Evolutionary conservation across 2,113 vertebrate genomes (phyloP).

Genomic region (Tretioscincus oriximinensis): DNA sequence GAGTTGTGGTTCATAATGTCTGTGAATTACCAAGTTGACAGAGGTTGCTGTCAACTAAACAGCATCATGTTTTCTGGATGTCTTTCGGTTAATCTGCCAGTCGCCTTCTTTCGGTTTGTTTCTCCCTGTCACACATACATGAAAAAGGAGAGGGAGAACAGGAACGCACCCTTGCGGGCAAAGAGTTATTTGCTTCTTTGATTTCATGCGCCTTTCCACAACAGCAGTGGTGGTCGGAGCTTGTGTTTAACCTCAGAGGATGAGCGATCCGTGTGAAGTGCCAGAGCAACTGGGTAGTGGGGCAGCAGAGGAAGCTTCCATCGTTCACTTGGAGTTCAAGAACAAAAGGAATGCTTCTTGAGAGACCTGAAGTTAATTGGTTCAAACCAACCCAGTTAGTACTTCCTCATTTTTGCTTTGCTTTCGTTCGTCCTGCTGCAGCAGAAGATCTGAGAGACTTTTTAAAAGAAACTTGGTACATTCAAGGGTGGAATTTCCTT

Average conservation of each 20-base stretch:
- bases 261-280: conserved; percentile 10
- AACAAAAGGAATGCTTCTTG: conserved; percentile 69
- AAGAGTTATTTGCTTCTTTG: accelerated
- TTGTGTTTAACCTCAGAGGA: neutral
- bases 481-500: conserved; percentile 31
- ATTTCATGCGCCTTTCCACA: neutral
- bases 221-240: neutral
- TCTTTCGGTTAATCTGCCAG: neutral
- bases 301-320: neutral
- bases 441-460: neutral
- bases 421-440: conserved; percentile 17
- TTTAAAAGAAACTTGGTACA: neutral
- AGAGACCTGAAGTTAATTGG: neutral
- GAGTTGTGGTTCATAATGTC: too few relatives aligned
- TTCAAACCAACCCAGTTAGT: conserved; percentile 12
- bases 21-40: too few relatives aligned
- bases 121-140: too few relatives aligned
- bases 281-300: neutral
- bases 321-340: conserved; percentile 45
- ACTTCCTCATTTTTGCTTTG: conserved; percentile 61
- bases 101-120: too few relatives aligned
- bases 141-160: neutral
- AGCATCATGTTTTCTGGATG: neutral
- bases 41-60: too few relatives aligned
- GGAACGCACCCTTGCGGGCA: neutral